Conservation (phyloP, 2,888 invertebrate species). For the Eilema caniola region DNA sequence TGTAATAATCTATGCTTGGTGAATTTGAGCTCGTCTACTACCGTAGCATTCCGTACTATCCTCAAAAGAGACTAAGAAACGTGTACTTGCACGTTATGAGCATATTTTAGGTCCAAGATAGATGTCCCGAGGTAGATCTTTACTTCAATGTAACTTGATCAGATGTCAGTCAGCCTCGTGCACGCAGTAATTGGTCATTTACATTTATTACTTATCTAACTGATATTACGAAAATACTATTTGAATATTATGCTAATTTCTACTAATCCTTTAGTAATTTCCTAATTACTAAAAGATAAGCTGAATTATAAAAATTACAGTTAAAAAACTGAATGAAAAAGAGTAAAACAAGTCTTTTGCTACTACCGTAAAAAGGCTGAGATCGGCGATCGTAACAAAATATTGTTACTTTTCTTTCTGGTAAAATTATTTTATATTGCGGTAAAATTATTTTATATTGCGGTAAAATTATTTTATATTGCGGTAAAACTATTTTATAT, state of each 20-base stretch:
- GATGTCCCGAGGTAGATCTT: too few species aligned
- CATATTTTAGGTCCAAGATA: too few species aligned
- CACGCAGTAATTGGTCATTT: slow-evolving; percentile 2
- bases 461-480: too few species aligned
- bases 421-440: too few species aligned
- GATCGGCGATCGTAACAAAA: neutral
- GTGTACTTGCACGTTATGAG: too few species aligned
- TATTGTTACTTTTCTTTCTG: too few species aligned
- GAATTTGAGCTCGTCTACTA: too few species aligned
- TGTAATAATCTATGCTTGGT: too few species aligned
- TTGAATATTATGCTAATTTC: slow-evolving; percentile 8
- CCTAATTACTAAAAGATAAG: neutral
- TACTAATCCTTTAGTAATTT: slow-evolving; percentile 1
- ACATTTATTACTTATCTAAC: neutral
- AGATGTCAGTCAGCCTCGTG: neutral
- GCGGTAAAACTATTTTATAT: neutral
- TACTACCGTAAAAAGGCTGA: too few species aligned
- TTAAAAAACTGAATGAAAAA: neutral
- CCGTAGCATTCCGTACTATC: too few species aligned
- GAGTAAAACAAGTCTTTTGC: neutral
- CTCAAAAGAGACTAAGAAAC: too few species aligned
- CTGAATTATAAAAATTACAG: neutral
- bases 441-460: too few species aligned
- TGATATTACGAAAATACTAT: neutral
- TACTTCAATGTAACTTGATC: neutral